phyloP scores from a whole-genome alignment of 2,113 vertebrate species.

The Pluvialis apricaria region DNA sequence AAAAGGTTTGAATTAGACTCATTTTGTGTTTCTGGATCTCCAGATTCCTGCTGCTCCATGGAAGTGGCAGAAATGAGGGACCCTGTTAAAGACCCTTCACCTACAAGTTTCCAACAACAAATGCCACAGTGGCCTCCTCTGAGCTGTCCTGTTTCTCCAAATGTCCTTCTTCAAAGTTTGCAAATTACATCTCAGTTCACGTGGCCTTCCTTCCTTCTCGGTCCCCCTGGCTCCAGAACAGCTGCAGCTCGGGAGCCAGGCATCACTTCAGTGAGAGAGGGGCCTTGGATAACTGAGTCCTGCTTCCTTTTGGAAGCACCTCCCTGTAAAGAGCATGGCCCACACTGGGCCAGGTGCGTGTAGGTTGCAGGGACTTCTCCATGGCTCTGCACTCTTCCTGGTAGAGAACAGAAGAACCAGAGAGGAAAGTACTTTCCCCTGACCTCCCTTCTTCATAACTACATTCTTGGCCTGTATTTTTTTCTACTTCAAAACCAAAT shows the following conservation, averaged over 20 bases:
- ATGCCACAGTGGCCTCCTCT: not conserved
- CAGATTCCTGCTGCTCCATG: not conserved
- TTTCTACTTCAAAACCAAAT: not conserved
- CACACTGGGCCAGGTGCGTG: rapidly evolving
- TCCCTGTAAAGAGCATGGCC: not conserved
- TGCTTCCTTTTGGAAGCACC: not conserved
- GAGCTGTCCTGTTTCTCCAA: not conserved
- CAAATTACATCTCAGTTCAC: not conserved
- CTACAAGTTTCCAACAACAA: not conserved
- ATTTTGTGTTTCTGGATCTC: not conserved
- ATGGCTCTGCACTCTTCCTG: not conserved
- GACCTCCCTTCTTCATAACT: not conserved
- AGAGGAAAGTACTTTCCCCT: not conserved
- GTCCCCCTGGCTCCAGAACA: not conserved
- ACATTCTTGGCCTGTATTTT: no score
- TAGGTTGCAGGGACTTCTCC: not conserved
- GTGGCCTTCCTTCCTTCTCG: not conserved
- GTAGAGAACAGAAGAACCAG: not conserved
- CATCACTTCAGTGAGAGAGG: not conserved
- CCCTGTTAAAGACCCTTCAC: not conserved
- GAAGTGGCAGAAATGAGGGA: not conserved
- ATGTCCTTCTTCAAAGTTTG: not conserved
- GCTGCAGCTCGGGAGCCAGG: not conserved
- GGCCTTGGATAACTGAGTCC: not conserved
- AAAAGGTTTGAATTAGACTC: no score